Percentiles rank a stretch among this genome's conserved stretches.
Conservation (phyloP, 2,797 vertebrate species). For the Octomys mimax region DNA sequence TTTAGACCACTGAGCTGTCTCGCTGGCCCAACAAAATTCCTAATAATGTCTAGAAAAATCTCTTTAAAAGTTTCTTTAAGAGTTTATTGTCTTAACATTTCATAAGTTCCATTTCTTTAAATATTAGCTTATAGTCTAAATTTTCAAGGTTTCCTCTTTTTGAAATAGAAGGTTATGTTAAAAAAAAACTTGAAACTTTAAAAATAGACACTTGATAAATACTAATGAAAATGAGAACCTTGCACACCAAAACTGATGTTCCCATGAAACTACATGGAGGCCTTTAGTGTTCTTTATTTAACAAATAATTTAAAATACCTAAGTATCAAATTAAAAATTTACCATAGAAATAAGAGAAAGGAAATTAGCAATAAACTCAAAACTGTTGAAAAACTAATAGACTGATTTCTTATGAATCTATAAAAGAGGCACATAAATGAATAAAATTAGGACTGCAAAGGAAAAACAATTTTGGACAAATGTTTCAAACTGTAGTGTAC, state of each 20-base stretch:
- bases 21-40: neutral
- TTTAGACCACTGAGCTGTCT: no score
- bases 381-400: neutral
- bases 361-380: conserved; percentile 24
- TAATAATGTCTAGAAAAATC: conserved; percentile 15
- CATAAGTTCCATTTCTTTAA: conserved; percentile 39
- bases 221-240: conserved; percentile 13
- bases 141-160: conserved; percentile 36
- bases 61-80: conserved; percentile 9
- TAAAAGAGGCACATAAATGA: neutral
- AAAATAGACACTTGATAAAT: neutral
- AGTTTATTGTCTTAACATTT: conserved; percentile 38
- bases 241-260: neutral
- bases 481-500: conserved; percentile 16
- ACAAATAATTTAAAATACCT: conserved; percentile 32
- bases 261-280: neutral
- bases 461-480: neutral
- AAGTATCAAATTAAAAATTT: conserved; percentile 12
- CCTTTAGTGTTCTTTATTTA: neutral
- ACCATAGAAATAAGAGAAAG: conserved; percentile 34
- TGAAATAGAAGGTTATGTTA: neutral
- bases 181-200: neutral
- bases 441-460: conserved; percentile 14
- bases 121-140: neutral
- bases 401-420: neutral